Base-by-base conservation (phyloP, 2,888 invertebrate species). In the Drosophila helvetica region DNA sequence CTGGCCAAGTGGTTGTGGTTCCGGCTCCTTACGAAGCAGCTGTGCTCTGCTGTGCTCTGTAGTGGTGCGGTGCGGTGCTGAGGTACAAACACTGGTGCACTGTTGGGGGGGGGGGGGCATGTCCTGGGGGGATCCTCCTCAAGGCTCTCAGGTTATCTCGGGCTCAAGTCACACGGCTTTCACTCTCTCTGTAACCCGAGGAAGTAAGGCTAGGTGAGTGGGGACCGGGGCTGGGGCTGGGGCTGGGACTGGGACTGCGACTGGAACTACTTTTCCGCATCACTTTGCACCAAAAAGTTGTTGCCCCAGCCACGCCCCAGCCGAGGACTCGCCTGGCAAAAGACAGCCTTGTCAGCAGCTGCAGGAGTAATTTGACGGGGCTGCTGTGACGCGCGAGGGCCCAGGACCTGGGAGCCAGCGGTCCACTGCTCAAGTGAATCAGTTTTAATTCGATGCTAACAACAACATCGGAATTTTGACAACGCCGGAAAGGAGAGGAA, bases 401-500 rank as follows among this genome's bases (percentile, higher is more conserved):
- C 38, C 38, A 38, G 38, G n/a, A 38, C 7, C 38, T 38, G 15
- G 38, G 2, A n/a, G 38, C 15, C 1, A n/a, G 38, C 15, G 19
- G 8, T 22, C 0, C 9, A 18, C 27, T 45, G 63, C 65, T 57
- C 53, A 53, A 70, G 46, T 70, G 53, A 72, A 72, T 72, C 64
- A 55, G 58, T 70, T 72, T 72, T 70, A 71, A 70, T 70, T 72
- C 51, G 70, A 63, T 58, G 71, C 51, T 19, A 46, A 43, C 42
- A 56, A 27, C 61, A 61, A 22, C 59, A 27, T 10, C 51, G 47
- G 27, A 53, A 45, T 46, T 66, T 63, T 63, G 55, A 67, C 55
- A 67, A 55, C 51, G 53, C 18, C 60, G 30, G 22, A 17, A 8
- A 22, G 50, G 27, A 30, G 4, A 46, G 6, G n/a, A 6, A 3